Evolutionary conservation across 2,113 vertebrate genomes (phyloP).

Genomic region (Oophaga pumilio): DNA sequence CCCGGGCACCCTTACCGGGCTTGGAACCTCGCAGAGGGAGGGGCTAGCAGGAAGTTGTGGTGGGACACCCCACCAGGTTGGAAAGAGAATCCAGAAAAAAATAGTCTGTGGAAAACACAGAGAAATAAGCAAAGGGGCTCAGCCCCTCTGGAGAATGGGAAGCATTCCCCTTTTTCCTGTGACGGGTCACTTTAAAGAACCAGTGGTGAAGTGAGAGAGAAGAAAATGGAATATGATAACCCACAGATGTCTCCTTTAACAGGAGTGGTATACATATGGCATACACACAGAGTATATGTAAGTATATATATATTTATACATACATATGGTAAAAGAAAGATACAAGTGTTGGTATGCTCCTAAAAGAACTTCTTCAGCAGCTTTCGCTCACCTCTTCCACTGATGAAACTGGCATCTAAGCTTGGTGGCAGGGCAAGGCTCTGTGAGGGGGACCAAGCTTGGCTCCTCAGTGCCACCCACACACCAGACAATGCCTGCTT

Average conservation of each 20-base stretch:
- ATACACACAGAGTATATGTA: slow-evolving; percentile 43
- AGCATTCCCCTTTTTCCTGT: slow-evolving; percentile 35
- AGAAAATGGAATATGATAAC: slow-evolving; percentile 43
- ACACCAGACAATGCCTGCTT: slow-evolving; percentile 57
- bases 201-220: slow-evolving; percentile 35
- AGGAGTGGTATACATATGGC: slow-evolving; percentile 26
- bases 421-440: slow-evolving; percentile 50
- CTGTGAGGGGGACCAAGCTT: slow-evolving; percentile 44
- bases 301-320: slow-evolving; percentile 47
- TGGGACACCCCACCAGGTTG: slow-evolving; percentile 47
- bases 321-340: slow-evolving; percentile 42
- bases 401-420: slow-evolving; percentile 51
- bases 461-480: slow-evolving; percentile 55
- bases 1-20: slow-evolving; percentile 47
- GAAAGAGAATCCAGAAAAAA: slow-evolving; percentile 25
- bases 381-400: slow-evolving; percentile 56
- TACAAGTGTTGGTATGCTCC: slow-evolving; percentile 51
- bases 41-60: slow-evolving; percentile 47
- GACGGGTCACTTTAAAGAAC: slow-evolving; percentile 46
- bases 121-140: slow-evolving; percentile 45
- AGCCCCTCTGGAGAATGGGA: slow-evolving; percentile 47
- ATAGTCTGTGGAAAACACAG: slow-evolving; percentile 42
- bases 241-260: slow-evolving; percentile 45
- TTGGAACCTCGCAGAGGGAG: slow-evolving; percentile 49
- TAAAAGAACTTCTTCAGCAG: slow-evolving; percentile 51